A percentile compares a stretch with the other conserved stretches of the same genome.
These are phyloP conservation scores for Mesitornis unicolor DNA, from an alignment of 2,113 vertebrate genomes.

Conservation along the genomic window DNA sequence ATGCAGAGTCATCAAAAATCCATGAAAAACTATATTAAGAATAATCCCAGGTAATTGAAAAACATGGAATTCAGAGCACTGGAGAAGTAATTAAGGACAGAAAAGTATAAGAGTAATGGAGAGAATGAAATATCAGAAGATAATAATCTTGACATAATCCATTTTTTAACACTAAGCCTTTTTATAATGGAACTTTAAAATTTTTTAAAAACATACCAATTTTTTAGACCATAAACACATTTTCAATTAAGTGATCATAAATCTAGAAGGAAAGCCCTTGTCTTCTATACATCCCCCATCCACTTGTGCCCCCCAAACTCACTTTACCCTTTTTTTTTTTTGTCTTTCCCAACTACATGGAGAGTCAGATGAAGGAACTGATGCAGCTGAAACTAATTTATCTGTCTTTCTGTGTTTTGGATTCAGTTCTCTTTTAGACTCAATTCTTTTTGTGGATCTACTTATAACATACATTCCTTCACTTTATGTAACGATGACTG, in stretches of 20 bases:
- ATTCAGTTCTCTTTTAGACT: not conserved
- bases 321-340: too few relatives aligned
- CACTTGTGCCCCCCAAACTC: too few relatives aligned
- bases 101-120: not conserved
- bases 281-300: not conserved
- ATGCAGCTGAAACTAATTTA: not conserved
- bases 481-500: not conserved
- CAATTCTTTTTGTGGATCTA: not conserved
- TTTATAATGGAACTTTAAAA: not conserved
- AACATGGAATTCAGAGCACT: not conserved
- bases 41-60: conserved; percentile 8
- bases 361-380: not conserved
- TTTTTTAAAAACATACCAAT: not conserved
- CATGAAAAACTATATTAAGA: not conserved
- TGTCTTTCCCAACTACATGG: rapidly evolving
- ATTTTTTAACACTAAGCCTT: not conserved
- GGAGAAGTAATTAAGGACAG: not conserved
- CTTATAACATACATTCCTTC: not conserved
- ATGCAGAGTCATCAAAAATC: not conserved
- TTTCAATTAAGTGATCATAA: not conserved
- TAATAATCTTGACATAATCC: not conserved
- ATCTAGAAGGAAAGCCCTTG: not conserved
- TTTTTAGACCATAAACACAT: not conserved
- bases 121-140: not conserved
- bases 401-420: not conserved